Evolutionary conservation across 2,888 invertebrate genomes (phyloP), one percentile per base, ranked within the genome.

Genomic region (Microctonus aethiopoides): DNA sequence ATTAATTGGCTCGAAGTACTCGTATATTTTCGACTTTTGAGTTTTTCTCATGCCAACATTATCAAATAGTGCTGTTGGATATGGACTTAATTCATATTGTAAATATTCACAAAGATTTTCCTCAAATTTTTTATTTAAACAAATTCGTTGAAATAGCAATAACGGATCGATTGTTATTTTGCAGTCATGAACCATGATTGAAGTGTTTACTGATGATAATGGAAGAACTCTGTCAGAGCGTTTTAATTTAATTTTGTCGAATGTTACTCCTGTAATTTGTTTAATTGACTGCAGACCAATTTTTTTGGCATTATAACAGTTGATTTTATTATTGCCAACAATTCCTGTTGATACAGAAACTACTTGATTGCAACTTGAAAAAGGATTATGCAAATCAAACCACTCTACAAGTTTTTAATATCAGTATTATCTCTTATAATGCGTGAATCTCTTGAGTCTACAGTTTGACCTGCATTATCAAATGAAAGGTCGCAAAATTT

Each of bases 241-340:
- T 77, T 79, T 78, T 54, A 79, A 80, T 57, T 75, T 79, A 76
- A 80, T 76, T 52, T 78, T 72, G 62, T 73, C 52, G 62, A 75
- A 73, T 16, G 59, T 39, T 36, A 72, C 70, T 34, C 80, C 82
- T 32, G 77, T 78, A 57, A 81, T 81, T 80, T 80, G 80, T 3
- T 73, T 52, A 75, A 79, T 76, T 67, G 76, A 75, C 6, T 73
- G 73, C 75, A 81, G 57, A 24, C 75, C 72, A 29, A 76, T 70
- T 70, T 72, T 72, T 61, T 76, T 26, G 22, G 77, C 75, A 72
- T 52, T 69, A 69, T 76, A 66, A 68, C 72, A 76, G 60, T 77
- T 76, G 67, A 76, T 77, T 71, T 74, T 71, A 63, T 75, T 56
- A 76, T 74, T 77, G 74, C 76, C 78, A 75, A 77, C 69, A 56